Base-by-base conservation (phyloP, 2,797 vertebrate species). In the Capromys pilorides region DNA sequence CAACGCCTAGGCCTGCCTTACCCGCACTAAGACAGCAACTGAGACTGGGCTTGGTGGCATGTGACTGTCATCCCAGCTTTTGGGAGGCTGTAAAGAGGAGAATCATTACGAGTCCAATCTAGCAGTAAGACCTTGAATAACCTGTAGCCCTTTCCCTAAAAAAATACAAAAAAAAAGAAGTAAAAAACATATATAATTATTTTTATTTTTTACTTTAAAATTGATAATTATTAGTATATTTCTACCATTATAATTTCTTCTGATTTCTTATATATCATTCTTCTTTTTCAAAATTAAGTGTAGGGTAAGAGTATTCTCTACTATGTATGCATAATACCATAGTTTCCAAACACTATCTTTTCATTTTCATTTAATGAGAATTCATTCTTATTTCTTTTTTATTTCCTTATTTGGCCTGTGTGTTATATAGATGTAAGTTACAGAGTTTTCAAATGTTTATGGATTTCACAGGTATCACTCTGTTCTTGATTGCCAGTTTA, bases 201-300 rank as follows among this genome's bases (percentile, higher is more conserved):
- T 73, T 67, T 66, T 69, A 49, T 82, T 62, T 78, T 66, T 19
- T 22, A 57, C 39, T 8, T 84, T 33, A 39, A 33, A 36, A 6
- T 78, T 13, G 59, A 41, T 33, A 90, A 41, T 9, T 41, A 26
- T 51, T 51, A 41, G 45, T 78, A 41, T 57, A 75, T 31, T 28
- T 85, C 33, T 75, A 22, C 57, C 16, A 73, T 61, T 91, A 59
- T 54, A 69, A 61, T 66, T 64, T n/a, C 31, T 41, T 36, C 45
- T 39, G 24, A 78, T 92, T 91, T 85, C 7, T 80, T 95, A n/a
- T 16, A 69, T 28, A 45, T n/a, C 59, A 62, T 79, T 82, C 77
- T 13, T 19, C 81, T 16, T 62, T 24, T 51, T 51, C 11, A 51
- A 51, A 51, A 51, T 73, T 54, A 91, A 36, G 7, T 80, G 28